These are phyloP conservation scores for Drosophila punjabiensis DNA, from an alignment of 1,140 invertebrate genomes.

Conservation along the genomic window DNA sequence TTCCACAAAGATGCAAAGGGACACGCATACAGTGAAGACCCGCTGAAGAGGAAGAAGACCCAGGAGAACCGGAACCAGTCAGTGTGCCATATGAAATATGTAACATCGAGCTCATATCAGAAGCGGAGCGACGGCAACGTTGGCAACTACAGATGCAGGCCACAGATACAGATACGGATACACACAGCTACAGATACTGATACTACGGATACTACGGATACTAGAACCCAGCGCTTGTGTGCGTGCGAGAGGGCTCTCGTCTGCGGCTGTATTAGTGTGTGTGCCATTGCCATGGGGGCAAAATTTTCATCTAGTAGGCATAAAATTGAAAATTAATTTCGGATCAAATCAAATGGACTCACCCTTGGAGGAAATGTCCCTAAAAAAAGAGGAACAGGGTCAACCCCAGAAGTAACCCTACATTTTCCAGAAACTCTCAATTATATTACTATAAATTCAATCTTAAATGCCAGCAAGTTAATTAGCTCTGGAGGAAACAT, in stretches of 20 bases:
- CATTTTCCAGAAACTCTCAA: background rate
- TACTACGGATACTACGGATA: slow-evolving; percentile 39
- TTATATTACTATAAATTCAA: slow-evolving; percentile 1
- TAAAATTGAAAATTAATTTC: slow-evolving; percentile 75
- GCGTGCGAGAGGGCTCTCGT: slow-evolving; percentile 53
- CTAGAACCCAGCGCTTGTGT: slow-evolving; percentile 32
- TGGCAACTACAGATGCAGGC: slow-evolving; percentile 45
- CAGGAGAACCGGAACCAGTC: slow-evolving; percentile 52
- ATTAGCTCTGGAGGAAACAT: background rate
- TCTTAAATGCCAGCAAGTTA: too few relatives aligned
- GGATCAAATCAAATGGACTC: slow-evolving; percentile 60
- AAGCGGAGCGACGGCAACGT: slow-evolving; percentile 44
- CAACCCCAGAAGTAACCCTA: slow-evolving; percentile 7
- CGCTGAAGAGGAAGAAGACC: slow-evolving; percentile 12
- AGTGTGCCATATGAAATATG: slow-evolving; percentile 77
- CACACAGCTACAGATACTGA: slow-evolving; percentile 16
- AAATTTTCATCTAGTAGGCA: slow-evolving; percentile 65
- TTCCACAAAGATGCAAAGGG: background rate
- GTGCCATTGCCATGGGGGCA: slow-evolving; percentile 60
- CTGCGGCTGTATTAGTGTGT: slow-evolving; percentile 30
- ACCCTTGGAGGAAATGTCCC: slow-evolving; percentile 9
- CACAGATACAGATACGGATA: slow-evolving; percentile 33
- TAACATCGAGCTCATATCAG: slow-evolving; percentile 63
- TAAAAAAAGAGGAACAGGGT: too few relatives aligned
- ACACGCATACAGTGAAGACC: slow-evolving; percentile 29